Percentiles rank a stretch among this genome's conserved stretches.
Evolutionary conservation across 1,140 invertebrate species (phyloP).

Genomic region (Drosophila nannoptera): DNA sequence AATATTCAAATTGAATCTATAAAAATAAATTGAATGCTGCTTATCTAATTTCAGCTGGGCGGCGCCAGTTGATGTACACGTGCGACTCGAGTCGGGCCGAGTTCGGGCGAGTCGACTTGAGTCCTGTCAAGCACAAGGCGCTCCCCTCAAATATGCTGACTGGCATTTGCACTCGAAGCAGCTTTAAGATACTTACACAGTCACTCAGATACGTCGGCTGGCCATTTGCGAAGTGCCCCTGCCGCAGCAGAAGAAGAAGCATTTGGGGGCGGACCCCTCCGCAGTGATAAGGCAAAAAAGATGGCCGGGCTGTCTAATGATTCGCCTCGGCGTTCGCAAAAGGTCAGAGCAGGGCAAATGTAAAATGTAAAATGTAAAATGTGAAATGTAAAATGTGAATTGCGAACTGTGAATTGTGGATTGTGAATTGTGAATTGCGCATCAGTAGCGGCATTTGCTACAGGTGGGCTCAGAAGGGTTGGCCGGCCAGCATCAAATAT

Average conservation of each 20-base stretch:
- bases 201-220: conserved; percentile 51
- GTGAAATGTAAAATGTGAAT: conserved; percentile 39
- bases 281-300: conserved; percentile 41
- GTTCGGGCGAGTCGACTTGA: no score
- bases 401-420: not conserved
- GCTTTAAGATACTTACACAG: conserved; percentile 61
- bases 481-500: conserved; percentile 51
- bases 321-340: conserved; percentile 53
- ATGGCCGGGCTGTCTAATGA: conserved; percentile 41
- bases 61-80: conserved; percentile 51
- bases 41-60: conserved; percentile 68
- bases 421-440: no score
- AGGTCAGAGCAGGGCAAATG: conserved; percentile 63
- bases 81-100: conserved; percentile 25
- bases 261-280: not conserved
- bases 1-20: conserved; percentile 78
- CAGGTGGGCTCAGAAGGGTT: no score
- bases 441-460: no score
- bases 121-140: no score
- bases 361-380: conserved; percentile 44
- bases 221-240: conserved; percentile 47
- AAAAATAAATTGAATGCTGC: conserved; percentile 77
- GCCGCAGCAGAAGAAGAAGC: conserved; percentile 22
- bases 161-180: conserved; percentile 75
- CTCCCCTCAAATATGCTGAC: conserved; percentile 66